These are phyloP conservation scores for Thymallus thymallus DNA, from an alignment of 2,113 vertebrate species.

Conservation along the genomic window DNA sequence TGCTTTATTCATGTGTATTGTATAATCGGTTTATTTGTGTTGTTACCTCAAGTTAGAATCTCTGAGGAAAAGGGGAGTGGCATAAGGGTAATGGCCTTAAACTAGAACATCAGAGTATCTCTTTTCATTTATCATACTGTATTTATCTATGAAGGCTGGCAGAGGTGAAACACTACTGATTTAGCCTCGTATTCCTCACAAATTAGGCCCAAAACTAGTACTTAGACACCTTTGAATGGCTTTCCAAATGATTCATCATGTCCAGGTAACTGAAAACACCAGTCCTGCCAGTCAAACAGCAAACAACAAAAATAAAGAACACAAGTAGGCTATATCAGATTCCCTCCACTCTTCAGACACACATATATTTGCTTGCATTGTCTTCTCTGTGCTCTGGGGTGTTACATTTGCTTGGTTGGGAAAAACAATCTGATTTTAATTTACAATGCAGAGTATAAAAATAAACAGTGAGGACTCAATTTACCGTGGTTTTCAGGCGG, in stretches of 20 bases:
- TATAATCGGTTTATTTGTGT: constrained; percentile 50
- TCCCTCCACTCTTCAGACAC: constrained; percentile 8
- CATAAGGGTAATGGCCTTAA: background rate
- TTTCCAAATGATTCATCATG: background rate
- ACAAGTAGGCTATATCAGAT: constrained; percentile 23
- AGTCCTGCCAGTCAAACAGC: constrained; percentile 27
- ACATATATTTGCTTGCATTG: constrained; percentile 54
- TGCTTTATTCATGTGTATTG: constrained; percentile 46
- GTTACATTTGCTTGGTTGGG: constrained; percentile 72
- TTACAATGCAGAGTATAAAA: constrained; percentile 78
- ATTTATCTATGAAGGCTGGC: background rate
- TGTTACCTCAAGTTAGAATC: constrained; percentile 26
- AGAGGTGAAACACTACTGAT: background rate
- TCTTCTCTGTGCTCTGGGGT: constrained; percentile 62
- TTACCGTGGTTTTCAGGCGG: constrained; percentile 73
- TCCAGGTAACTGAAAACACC: background rate
- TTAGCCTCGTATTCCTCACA: background rate
- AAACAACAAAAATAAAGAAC: constrained; percentile 54
- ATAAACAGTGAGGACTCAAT: constrained; percentile 74
- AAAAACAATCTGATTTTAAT: constrained; percentile 79
- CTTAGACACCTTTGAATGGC: too few species aligned
- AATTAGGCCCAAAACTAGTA: background rate
- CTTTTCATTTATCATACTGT: background rate
- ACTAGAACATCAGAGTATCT: background rate
- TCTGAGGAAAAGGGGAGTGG: background rate